These are phyloP conservation scores for Pangasius krempfi DNA, from an alignment of 2,797 vertebrate genomes.

Conservation along the genomic window DNA sequence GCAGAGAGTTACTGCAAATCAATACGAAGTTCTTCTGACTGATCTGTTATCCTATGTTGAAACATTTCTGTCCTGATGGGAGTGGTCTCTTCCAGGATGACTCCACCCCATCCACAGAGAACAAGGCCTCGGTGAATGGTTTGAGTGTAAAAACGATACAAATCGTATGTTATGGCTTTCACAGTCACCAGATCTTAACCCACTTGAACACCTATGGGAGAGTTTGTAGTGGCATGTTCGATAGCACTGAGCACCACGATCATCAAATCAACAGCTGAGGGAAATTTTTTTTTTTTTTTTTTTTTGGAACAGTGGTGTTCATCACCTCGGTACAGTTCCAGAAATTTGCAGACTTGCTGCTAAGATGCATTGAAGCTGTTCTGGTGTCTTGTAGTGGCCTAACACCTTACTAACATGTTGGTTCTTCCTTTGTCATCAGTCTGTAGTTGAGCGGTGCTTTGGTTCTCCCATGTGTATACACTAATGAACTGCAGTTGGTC, in stretches of 20 bases:
- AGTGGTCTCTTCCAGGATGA: no score
- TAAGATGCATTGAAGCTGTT: not conserved
- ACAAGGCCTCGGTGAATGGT: not conserved
- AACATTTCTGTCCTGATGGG: no score
- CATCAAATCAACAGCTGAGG: no score
- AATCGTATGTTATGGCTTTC: not conserved
- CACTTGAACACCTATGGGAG: not conserved
- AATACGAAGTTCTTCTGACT: not conserved
- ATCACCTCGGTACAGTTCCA: not conserved
- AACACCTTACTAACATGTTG: not conserved
- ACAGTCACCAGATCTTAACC: not conserved
- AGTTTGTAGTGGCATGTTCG: not conserved
- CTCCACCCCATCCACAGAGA: not conserved
- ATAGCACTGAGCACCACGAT: not conserved
- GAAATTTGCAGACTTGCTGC: not conserved
- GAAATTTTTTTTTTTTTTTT: no score
- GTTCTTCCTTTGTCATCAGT: not conserved
- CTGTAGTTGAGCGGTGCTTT: constrained; percentile 4
- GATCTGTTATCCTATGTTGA: not conserved
- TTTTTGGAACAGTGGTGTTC: not conserved
- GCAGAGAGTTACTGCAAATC: not conserved
- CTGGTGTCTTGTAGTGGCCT: not conserved
- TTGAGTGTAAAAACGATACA: no score
- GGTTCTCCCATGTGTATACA: constrained; percentile 64
- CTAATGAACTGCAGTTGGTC: constrained; percentile 56